Conservation (phyloP, 2,888 invertebrate species). For the Chelonus formosanus region DNA sequence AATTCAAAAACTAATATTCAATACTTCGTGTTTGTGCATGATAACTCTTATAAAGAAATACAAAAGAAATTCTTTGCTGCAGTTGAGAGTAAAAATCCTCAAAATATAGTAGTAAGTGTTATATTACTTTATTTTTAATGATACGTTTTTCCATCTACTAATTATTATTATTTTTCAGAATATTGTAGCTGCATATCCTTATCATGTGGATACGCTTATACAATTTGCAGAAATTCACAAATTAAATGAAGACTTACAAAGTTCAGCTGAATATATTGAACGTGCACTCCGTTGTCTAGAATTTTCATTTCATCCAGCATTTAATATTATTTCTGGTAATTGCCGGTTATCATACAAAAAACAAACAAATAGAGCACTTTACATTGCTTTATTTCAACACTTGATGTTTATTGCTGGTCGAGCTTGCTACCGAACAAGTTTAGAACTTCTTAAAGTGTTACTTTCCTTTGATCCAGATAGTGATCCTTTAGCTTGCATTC, state of each 20-base stretch:
- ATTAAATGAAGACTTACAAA: conserved; percentile 80
- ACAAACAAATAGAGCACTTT: conserved; percentile 85
- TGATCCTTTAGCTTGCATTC: conserved; percentile 80
- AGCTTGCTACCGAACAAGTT: conserved; percentile 85
- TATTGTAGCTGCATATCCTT: conserved; percentile 78
- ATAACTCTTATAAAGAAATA: conserved; percentile 75
- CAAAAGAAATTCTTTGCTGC: conserved; percentile 81
- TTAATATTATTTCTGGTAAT: conserved; percentile 78
- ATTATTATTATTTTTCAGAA: conserved; percentile 63
- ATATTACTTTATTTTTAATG: not conserved
- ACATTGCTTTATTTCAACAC: conserved; percentile 83
- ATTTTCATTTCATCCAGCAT: conserved; percentile 80
- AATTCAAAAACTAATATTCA: conserved; percentile 65
- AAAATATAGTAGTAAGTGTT: conserved; percentile 74
- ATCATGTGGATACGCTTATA: conserved; percentile 82
- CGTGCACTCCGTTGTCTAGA: conserved; percentile 81
- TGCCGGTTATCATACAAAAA: conserved; percentile 80
- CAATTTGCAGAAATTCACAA: conserved; percentile 84
- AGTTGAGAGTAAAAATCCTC: conserved; percentile 80
- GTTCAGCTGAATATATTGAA: conserved; percentile 82
- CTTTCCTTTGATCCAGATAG: conserved; percentile 78
- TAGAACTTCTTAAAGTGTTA: conserved; percentile 87
- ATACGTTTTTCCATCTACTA: conserved; percentile 1
- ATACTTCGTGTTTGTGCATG: conserved; percentile 81
- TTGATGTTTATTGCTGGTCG: conserved; percentile 79